Conservation (phyloP, 2,797 vertebrate species). For the Pseudochirops cupreus region DNA sequence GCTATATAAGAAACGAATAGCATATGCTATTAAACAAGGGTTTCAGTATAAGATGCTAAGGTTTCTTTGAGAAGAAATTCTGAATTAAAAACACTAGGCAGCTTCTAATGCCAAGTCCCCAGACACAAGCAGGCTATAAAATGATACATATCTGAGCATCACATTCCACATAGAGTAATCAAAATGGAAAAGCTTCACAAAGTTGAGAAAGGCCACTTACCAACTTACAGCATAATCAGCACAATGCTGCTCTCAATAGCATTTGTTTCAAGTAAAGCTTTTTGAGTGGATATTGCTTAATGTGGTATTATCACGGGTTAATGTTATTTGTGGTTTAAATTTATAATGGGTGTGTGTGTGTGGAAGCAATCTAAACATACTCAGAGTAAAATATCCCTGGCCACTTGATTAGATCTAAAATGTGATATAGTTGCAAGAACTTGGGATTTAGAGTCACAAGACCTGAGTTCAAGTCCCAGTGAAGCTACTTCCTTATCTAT, state of each 20-base stretch:
- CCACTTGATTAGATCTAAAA: neutral
- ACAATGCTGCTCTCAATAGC: conserved; percentile 64
- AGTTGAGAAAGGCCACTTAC: conserved; percentile 73
- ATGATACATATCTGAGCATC: conserved; percentile 59
- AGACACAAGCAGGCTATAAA: conserved; percentile 72
- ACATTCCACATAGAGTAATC: conserved; percentile 71
- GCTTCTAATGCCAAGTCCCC: conserved; percentile 65
- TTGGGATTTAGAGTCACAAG: neutral
- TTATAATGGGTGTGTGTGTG: conserved; percentile 15
- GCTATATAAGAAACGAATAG: conserved; percentile 81
- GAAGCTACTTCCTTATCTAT: neutral
- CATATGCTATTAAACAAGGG: conserved; percentile 83
- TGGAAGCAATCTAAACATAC: conserved; percentile 16
- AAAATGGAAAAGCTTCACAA: conserved; percentile 76
- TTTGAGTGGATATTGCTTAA: conserved; percentile 71
- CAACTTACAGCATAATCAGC: conserved; percentile 67
- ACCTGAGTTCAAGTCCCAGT: neutral
- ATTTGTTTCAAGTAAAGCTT: conserved; percentile 68
- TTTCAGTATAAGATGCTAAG: conserved; percentile 71
- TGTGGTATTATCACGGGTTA: conserved; percentile 64
- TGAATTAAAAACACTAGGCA: conserved; percentile 83
- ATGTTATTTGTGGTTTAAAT: conserved; percentile 61
- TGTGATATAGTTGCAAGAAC: neutral
- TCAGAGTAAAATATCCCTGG: neutral
- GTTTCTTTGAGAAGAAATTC: conserved; percentile 77